These are phyloP conservation scores for Austrofundulus limnaeus DNA, from an alignment of 2,113 vertebrate species.

Conservation along the genomic window DNA sequence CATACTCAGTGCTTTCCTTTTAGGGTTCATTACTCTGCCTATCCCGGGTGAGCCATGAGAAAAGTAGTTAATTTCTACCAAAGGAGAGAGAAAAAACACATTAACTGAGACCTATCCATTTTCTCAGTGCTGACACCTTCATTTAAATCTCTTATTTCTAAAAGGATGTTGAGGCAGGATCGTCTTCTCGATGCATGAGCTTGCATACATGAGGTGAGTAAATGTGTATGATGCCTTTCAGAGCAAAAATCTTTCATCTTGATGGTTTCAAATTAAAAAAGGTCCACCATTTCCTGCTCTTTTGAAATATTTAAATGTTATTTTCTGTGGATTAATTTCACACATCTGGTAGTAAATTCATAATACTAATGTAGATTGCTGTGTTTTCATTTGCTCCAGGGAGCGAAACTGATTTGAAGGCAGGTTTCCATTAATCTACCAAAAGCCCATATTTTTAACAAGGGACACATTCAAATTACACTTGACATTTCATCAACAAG, in stretches of 20 bases:
- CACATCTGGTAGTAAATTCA: conserved; percentile 50
- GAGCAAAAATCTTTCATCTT: conserved; percentile 67
- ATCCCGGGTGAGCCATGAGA: conserved; percentile 62
- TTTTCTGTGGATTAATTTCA: conserved; percentile 63
- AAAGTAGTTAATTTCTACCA: conserved; percentile 73
- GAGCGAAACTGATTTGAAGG: conserved; percentile 53
- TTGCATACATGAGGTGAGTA: conserved; percentile 10
- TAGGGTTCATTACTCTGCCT: conserved; percentile 76
- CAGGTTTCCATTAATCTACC: conserved; percentile 63
- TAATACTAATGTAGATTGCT: conserved; percentile 55
- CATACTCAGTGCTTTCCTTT: conserved; percentile 63
- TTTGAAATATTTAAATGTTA: conserved; percentile 67
- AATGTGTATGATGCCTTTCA: conserved; percentile 34
- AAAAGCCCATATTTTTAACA: conserved; percentile 61
- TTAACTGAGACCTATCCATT: conserved; percentile 79
- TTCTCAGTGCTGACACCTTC: conserved; percentile 70
- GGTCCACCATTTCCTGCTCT: conserved; percentile 42
- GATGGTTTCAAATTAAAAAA: conserved; percentile 70
- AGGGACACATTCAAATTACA: conserved; percentile 61
- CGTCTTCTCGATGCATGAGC: conserved; percentile 42
- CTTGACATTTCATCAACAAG: conserved; percentile 68
- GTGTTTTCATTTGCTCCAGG: conserved; percentile 56
- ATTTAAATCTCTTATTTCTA: conserved; percentile 78
- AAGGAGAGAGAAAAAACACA: conserved; percentile 68
- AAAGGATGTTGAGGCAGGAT: conserved; percentile 51